Base-by-base conservation (phyloP, 2,888 invertebrate species). In the Tachina fera region DNA sequence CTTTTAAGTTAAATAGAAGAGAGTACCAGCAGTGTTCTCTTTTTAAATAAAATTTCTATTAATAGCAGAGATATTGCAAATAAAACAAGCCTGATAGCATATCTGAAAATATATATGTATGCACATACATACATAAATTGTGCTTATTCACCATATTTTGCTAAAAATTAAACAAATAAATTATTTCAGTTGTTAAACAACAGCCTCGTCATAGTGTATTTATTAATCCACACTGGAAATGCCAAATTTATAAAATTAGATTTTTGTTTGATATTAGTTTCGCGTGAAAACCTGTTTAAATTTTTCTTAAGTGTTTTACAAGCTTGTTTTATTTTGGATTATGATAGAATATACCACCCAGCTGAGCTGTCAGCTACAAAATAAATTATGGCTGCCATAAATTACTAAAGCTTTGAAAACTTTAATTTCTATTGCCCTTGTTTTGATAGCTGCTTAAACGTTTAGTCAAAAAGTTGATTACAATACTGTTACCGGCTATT, bases 361-460 rank as follows among this genome's bases (percentile, higher is more conserved):
- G n/a, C 0, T 51, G n/a, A 19, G n/a, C 0, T 51, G n/a, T 45
- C 11, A 22, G 3, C 13, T 53, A 16, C 58, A 56, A 70, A 61
- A 60, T 77, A 56, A 70, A 61, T 77, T 77, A 77, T 77, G 1
- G 11, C 72, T 13, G 4, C 14, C 14, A 47, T 61, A 22, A 31
- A 43, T 47, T 53, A 43, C 1, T 16, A 6, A 31, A 22, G 11
- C 56, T 6, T n/a, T 16, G 45, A 14, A 65, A 53, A 31, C 9
- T 61, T 68, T 45, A 3, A 49, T 43, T 45, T 58, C 39, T n/a
- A 16, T 13, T 56, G 65, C 22, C 19, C 49, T 65, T 72, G 49
- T 80, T 80, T 72, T 72, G 65, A 79, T 63, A 47, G 47, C 39
- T 31, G 45, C 56, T 65, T 58, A 65, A 72, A 19, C 39, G 41